phyloP scores from a whole-genome alignment of 2,797 vertebrate species.

The Oryzias dopingdopingensis region DNA sequence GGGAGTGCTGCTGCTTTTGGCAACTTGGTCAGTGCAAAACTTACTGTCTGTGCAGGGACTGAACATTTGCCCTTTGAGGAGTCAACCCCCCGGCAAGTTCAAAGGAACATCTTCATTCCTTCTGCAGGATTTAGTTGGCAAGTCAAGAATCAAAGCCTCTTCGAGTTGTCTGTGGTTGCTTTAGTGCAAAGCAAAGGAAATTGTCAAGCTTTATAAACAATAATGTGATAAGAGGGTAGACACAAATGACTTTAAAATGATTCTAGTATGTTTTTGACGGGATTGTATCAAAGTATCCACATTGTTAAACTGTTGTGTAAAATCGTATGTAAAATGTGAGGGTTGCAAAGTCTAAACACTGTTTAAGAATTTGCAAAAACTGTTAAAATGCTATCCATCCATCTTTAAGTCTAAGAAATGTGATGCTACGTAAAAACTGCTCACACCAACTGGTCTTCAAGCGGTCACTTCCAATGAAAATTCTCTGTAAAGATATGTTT shows the following conservation, averaged over 20 bases:
- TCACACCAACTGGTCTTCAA: too few relatives aligned
- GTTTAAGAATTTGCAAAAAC: too few relatives aligned
- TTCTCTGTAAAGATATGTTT: too few relatives aligned
- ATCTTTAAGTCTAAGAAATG: too few relatives aligned
- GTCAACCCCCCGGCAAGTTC: constrained; percentile 52
- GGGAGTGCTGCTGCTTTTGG: constrained; percentile 64
- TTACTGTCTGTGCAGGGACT: constrained; percentile 51
- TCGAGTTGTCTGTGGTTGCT: constrained; percentile 19
- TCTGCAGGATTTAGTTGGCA: constrained; percentile 48
- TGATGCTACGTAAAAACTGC: too few relatives aligned
- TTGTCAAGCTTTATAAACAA: too few relatives aligned
- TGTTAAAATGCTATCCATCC: too few relatives aligned
- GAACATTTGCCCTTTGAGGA: constrained; percentile 61
- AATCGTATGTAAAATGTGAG: not conserved
- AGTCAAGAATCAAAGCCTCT: constrained; percentile 35
- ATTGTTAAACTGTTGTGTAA: not conserved
- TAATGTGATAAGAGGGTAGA: too few relatives aligned
- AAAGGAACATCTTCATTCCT: constrained; percentile 55
- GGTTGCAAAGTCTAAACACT: not conserved
- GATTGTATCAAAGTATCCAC: constrained; percentile 19
- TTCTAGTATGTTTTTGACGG: constrained; percentile 11
- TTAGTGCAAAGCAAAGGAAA: not conserved
- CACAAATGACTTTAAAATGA: not conserved
- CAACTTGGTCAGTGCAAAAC: constrained; percentile 56
- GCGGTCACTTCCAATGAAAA: too few relatives aligned